phyloP scores from a whole-genome alignment of 2,888 invertebrate genomes.

The Mythimna vitellina region DNA sequence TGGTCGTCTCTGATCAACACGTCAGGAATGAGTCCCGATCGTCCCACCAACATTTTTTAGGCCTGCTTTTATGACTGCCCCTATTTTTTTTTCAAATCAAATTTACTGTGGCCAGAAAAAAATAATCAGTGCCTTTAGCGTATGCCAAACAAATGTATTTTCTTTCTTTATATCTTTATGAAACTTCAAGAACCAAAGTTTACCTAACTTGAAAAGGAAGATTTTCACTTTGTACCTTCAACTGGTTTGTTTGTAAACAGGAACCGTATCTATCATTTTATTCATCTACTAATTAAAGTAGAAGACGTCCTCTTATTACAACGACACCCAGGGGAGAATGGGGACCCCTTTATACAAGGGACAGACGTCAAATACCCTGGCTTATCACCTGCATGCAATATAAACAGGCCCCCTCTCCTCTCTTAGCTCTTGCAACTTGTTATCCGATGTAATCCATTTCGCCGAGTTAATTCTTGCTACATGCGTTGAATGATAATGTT shows the following conservation, averaged over 20 bases:
- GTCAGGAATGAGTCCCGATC: no score
- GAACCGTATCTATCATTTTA: slow-evolving; percentile 11
- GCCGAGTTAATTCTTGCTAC: slow-evolving; percentile 53
- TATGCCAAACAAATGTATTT: no score
- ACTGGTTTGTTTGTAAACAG: slow-evolving; percentile 6
- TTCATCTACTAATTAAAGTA: slow-evolving; percentile 39
- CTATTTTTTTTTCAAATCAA: no score
- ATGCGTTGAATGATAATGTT: slow-evolving; percentile 50
- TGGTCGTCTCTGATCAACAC: no score
- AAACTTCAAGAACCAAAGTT: neutral
- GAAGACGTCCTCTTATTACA: slow-evolving; percentile 35
- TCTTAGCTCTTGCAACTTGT: slow-evolving; percentile 47
- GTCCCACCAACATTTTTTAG: no score
- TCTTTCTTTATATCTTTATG: neutral
- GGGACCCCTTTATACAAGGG: slow-evolving; percentile 18
- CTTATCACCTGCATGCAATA: slow-evolving; percentile 62
- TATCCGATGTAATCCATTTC: slow-evolving; percentile 53
- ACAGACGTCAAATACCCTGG: slow-evolving; percentile 39
- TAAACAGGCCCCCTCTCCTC: slow-evolving; percentile 25
- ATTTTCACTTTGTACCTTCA: neutral
- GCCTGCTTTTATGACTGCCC: no score
- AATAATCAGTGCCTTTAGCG: no score
- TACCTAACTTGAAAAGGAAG: neutral
- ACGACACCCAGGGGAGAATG: slow-evolving; percentile 40
- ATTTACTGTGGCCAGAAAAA: no score